A percentile compares a stretch with the other conserved stretches of the same genome.
These are phyloP conservation scores for Dicerorhinus sumatrensis DNA, from an alignment of 2,113 vertebrate species.

Conservation along the genomic window DNA sequence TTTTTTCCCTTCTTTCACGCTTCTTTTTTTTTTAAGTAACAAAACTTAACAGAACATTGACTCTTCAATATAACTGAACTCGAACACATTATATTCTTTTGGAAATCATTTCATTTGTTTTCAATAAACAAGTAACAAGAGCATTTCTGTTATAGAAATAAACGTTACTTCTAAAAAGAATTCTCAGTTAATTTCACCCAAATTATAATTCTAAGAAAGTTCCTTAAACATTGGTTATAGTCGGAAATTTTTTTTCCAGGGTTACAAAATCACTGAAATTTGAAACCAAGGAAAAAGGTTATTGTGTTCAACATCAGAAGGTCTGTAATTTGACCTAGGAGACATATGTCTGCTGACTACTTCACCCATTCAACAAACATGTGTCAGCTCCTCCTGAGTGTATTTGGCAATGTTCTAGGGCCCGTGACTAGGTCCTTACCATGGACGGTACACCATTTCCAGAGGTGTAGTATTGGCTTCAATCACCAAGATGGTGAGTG, in stretches of 20 bases:
- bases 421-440: neutral
- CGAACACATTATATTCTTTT: neutral
- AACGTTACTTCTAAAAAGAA: neutral
- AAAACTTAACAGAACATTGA: neutral
- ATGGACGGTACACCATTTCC: neutral
- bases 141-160: neutral
- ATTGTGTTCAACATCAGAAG: neutral
- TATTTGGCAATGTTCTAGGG: neutral
- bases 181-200: neutral
- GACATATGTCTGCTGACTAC: neutral
- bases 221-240: neutral
- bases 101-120: constrained; percentile 18
- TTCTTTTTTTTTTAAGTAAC: neutral
- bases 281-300: neutral
- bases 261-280: neutral
- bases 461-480: neutral
- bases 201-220: neutral
- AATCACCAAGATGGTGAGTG: neutral
- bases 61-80: neutral
- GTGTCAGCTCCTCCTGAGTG: neutral
- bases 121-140: neutral
- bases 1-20: neutral
- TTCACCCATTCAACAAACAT: neutral
- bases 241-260: neutral
- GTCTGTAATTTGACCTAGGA: neutral